These are phyloP conservation scores for Mongoloraphidia duomilia DNA, from an alignment of 2,888 invertebrate genomes.

Conservation along the genomic window DNA sequence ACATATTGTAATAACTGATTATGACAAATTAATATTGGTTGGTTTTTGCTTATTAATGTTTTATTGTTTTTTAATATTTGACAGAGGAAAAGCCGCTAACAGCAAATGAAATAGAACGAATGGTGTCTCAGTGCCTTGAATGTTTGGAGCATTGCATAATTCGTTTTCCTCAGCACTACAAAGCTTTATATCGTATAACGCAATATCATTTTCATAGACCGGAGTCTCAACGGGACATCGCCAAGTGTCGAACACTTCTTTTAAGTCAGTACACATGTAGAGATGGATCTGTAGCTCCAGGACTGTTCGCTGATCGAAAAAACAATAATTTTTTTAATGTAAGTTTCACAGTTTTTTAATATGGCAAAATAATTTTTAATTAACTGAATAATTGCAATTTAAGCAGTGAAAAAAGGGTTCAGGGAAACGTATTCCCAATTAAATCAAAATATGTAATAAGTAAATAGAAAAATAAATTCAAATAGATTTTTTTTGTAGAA, in stretches of 20 bases:
- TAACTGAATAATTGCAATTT: too few relatives aligned
- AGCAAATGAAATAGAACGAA: conserved; percentile 39
- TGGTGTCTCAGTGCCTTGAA: conserved; percentile 53
- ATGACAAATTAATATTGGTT: too few relatives aligned
- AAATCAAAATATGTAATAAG: too few relatives aligned
- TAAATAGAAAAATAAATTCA: too few relatives aligned
- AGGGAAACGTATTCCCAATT: too few relatives aligned
- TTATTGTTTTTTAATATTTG: conserved; percentile 1
- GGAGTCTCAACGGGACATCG: conserved; percentile 49
- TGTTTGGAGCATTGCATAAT: conserved; percentile 74
- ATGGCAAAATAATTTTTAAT: too few relatives aligned
- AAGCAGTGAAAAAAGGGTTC: too few relatives aligned
- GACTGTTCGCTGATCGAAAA: conserved; percentile 76
- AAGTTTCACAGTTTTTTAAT: conserved; percentile 21
- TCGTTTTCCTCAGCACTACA: conserved; percentile 83
- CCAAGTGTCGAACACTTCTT: conserved; percentile 55
- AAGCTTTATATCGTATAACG: conserved; percentile 77
- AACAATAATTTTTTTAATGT: conserved; percentile 80
- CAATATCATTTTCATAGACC: conserved; percentile 64
- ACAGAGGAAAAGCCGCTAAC: conserved; percentile 27
- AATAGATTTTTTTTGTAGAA: too few relatives aligned
- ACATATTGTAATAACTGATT: too few relatives aligned
- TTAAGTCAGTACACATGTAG: conserved; percentile 53
- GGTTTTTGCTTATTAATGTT: background rate
- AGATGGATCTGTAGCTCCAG: conserved; percentile 52